Conservation (phyloP, 2,797 vertebrate species). For the Tragopan temminckii region DNA sequence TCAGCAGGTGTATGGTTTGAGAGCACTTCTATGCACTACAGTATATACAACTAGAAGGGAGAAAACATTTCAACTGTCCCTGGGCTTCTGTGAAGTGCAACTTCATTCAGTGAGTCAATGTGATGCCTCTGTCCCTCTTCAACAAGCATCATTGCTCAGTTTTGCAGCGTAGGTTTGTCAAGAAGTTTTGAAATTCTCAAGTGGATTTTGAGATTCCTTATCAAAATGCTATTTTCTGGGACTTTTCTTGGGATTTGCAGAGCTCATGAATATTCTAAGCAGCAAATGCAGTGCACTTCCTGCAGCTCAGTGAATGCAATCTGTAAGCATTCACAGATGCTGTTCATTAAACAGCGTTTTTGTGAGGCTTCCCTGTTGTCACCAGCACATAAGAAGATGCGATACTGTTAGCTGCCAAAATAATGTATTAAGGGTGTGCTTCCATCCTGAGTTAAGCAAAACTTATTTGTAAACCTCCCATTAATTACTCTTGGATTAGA, state of each 20-base stretch:
- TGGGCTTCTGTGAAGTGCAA: neutral
- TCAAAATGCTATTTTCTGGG: neutral
- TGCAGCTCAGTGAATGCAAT: slow-evolving; percentile 29
- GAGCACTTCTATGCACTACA: neutral
- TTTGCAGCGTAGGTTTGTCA: neutral
- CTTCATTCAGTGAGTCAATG: neutral
- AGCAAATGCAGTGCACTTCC: slow-evolving; percentile 31
- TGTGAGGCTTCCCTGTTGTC: slow-evolving; percentile 36
- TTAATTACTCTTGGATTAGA: slow-evolving; percentile 3
- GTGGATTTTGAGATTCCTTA: neutral
- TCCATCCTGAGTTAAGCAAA: neutral
- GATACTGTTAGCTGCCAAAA: slow-evolving; percentile 33
- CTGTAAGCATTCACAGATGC: slow-evolving; percentile 31
- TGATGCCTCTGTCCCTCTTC: neutral
- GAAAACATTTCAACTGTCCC: neutral
- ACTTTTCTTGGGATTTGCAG: neutral
- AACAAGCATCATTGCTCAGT: neutral
- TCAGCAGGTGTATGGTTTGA: neutral
- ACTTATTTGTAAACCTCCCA: neutral
- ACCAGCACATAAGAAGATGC: slow-evolving; percentile 8
- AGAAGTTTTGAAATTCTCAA: neutral
- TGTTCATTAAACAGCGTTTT: slow-evolving; percentile 37
- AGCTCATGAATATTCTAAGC: slow-evolving; percentile 51
- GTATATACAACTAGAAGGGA: neutral
- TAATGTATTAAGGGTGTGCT: neutral